Evolutionary conservation across 64 coral and sea anemone genomes (phyloP).

Genomic region (Stylophora pistillata): DNA sequence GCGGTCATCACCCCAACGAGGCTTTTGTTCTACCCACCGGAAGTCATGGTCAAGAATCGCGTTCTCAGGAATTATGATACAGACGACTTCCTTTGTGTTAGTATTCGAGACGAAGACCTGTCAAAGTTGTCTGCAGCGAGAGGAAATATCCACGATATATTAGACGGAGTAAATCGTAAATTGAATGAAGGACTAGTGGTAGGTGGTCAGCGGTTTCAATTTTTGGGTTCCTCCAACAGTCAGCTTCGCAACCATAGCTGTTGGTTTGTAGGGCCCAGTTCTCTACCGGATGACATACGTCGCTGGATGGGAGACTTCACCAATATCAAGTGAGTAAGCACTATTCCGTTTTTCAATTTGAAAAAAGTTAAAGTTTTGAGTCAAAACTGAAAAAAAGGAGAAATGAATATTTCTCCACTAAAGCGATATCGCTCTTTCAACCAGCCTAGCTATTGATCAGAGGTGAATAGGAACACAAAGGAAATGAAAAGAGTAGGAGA

Average conservation of each 20-base stretch:
- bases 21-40: constrained; percentile 67
- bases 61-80: constrained; percentile 81
- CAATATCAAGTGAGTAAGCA: constrained; percentile 61
- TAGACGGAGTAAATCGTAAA: constrained; percentile 24
- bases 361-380: no score
- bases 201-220: constrained; percentile 68
- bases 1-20: constrained; percentile 89
- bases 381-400: no score
- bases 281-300: constrained; percentile 57
- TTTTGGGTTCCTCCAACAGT: constrained; percentile 92
- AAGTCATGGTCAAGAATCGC: constrained; percentile 95
- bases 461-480: no score
- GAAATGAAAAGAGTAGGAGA: no score
- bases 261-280: constrained; percentile 72
- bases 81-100: constrained; percentile 77
- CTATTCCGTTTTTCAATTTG: not conserved
- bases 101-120: constrained; percentile 90
- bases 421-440: no score
- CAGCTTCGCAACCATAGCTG: constrained; percentile 93
- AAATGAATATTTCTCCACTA: no score
- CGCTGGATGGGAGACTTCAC: constrained; percentile 93
- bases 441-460: no score
- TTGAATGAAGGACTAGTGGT: constrained; percentile 65
- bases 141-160: constrained; percentile 46
- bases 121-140: constrained; percentile 75